Evolutionary conservation across 2,888 invertebrate species (phyloP).

Genomic region (Hydroisotoma schaefferi): DNA sequence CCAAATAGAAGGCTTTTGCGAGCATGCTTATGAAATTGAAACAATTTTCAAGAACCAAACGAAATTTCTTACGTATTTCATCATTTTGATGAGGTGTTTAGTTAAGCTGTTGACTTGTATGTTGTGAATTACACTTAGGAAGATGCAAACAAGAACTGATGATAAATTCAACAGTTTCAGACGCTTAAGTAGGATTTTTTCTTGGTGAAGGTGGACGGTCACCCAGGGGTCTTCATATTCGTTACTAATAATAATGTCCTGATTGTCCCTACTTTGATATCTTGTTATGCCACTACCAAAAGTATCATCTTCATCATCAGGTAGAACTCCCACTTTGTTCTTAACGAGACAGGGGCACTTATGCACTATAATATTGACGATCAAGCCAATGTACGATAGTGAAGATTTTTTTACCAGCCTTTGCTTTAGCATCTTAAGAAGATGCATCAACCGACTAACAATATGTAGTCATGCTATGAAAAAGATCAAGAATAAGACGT

Average conservation of each 20-base stretch:
- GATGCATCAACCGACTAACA: constrained; percentile 4
- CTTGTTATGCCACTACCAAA: background rate
- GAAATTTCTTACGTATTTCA: constrained; percentile 42
- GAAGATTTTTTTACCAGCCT: too few species aligned
- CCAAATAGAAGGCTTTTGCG: too few species aligned
- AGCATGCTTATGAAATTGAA: too few species aligned
- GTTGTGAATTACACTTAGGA: constrained; percentile 23
- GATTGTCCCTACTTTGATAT: constrained; percentile 3
- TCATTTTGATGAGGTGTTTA: constrained; percentile 31
- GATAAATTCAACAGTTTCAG: constrained; percentile 23
- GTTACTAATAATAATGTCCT: constrained; percentile 10
- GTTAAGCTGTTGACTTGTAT: too few species aligned
- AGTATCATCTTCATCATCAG: constrained; percentile 5
- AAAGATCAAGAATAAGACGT: too few species aligned
- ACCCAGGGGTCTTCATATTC: constrained; percentile 8
- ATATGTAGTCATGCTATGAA: too few species aligned
- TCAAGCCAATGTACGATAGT: too few species aligned
- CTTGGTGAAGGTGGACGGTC: constrained; percentile 15
- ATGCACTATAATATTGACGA: too few species aligned
- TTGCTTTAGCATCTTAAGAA: background rate
- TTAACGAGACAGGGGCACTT: constrained; percentile 1
- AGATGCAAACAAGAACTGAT: constrained; percentile 41
- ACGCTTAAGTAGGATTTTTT: constrained; percentile 40
- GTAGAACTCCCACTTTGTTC: constrained; percentile 14
- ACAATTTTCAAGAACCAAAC: background rate